Conservation (phyloP, 2,888 invertebrate genomes). For the Gasteruption jaculator region DNA sequence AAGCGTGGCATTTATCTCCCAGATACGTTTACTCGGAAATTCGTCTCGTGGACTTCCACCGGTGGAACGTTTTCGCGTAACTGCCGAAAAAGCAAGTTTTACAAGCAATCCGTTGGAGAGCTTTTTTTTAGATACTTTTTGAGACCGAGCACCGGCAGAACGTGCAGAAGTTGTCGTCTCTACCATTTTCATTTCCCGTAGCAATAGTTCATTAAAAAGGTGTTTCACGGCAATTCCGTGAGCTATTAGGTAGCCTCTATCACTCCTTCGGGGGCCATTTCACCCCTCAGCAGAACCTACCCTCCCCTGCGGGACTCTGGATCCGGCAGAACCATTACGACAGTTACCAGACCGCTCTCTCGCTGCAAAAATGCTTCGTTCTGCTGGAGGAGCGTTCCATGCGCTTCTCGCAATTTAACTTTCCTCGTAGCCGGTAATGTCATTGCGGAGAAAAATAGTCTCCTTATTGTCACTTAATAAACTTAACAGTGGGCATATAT, state of each 20-base stretch:
- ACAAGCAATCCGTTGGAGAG: too few species aligned
- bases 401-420: constrained; percentile 15
- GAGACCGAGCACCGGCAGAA: constrained; percentile 3
- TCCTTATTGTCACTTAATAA: too few species aligned
- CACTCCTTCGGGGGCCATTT: constrained; percentile 56
- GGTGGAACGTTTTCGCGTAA: too few species aligned
- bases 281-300: constrained; percentile 27
- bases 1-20: too few species aligned
- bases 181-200: constrained; percentile 54
- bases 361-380: constrained; percentile 20
- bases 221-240: constrained; percentile 68
- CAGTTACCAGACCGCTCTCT: constrained; percentile 37
- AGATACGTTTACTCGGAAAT: too few species aligned
- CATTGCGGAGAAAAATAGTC: too few species aligned
- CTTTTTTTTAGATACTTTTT: too few species aligned
- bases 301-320: constrained; percentile 31
- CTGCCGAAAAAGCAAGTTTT: too few species aligned
- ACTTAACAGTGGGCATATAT: too few species aligned
- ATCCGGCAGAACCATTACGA: constrained; percentile 45
- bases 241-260: constrained; percentile 63
- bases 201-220: constrained; percentile 70
- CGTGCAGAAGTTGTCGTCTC: constrained; percentile 34
- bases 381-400: constrained; percentile 24
- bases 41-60: too few species aligned
- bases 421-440: constrained; percentile 5